Base-by-base conservation (phyloP, 2,888 invertebrate genomes). In the Fragum sueziense region DNA sequence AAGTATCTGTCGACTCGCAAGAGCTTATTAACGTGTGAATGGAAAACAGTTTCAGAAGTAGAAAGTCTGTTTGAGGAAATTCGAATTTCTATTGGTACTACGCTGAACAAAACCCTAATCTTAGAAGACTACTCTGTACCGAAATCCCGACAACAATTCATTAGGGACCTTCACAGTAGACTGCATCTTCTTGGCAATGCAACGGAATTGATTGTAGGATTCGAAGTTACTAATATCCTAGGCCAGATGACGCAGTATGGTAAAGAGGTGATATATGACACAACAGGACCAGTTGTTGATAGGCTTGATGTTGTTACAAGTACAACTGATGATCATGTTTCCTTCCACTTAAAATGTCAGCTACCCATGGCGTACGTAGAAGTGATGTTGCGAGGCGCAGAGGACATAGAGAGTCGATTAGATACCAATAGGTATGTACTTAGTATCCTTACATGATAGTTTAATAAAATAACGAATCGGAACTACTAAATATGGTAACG, bases 31-130 rank as follows among this genome's bases (percentile, higher is more conserved):
- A 74, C 70, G 1, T 86, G 87, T 73, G 67, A 67, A 1, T 88
- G 86, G 87, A 72, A 62, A 3, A 80, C 61, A 22, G 61, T 85
- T 7, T 74, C 74, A 37, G 88, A 88, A 62, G 65, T 70, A 59
- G 88, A 88, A 77, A 88, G 88, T 74, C 29, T 77, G 11, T 29
- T 88, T n/a, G 69, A 79, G 20, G 70, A 72, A 17, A 67, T 85
- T 25, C 65, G 51, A 1, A 76, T 87, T 14, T 84, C 81, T 11
- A 51, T 87, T 11, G 84, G 87, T 9, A 75, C 80, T 2, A 41
- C 80, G 6, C 59, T 61, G 34, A 31, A 61, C 2, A 31, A 27
- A n/a, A 47, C 52, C 33, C 77, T 86, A 41, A 75, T 86, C 29
- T 29, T 82, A 9, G 37, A 71, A 4, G 65, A 51, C 0, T 76